Evolutionary conservation across 2,797 vertebrate species (phyloP), one percentile per base, ranked within the genome.

Genomic region (Sphenodon punctatus): DNA sequence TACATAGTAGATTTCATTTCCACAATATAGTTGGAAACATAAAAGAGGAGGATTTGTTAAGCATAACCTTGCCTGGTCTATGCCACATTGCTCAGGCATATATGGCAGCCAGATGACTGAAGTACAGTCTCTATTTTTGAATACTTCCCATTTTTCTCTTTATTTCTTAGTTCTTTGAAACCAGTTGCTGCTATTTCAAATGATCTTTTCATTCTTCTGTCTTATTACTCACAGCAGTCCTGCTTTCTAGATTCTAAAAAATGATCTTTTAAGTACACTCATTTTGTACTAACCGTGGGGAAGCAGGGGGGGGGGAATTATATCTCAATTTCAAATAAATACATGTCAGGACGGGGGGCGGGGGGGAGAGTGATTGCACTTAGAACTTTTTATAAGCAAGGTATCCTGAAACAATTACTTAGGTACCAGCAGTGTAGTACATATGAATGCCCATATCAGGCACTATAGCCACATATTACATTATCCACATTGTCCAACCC

Each of bases 101-200:
- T 61, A 59, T 12, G 5, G 23, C 60, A 82, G 51, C 17, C 38
- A 39, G 39, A 66, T 38, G 25, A 49, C 48, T 84, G 49, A 84
- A 77, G 51, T 53, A 63, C 14, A 60, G 70, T 32, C 5, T 76
- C 49, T 0, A 2, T 67, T 85, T 64, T 3, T 0, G 80, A 88
- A 34, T 17, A 80, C 32, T 30, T 89, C 38, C n/a, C n/a, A 16
- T 30, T 39, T 58, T 30, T 34, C 32, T n/a, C 56, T 20, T 66
- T 80, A 82, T 48, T 6, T 66, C 7, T 60, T 43, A 67, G 67
- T 56, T 16, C 19, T 84, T 86, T 67, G 58, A 78, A 86, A 89
- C 68, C 11, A 85, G 30, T 25, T 78, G 32, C 23, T 51, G 46
- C 19, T 83, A 43, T 15, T 75, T 66, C 58, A 69, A 83, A 61